phyloP scores from a whole-genome alignment of 92 coral and sea anemone species.

The Pocillopora meandrina region DNA sequence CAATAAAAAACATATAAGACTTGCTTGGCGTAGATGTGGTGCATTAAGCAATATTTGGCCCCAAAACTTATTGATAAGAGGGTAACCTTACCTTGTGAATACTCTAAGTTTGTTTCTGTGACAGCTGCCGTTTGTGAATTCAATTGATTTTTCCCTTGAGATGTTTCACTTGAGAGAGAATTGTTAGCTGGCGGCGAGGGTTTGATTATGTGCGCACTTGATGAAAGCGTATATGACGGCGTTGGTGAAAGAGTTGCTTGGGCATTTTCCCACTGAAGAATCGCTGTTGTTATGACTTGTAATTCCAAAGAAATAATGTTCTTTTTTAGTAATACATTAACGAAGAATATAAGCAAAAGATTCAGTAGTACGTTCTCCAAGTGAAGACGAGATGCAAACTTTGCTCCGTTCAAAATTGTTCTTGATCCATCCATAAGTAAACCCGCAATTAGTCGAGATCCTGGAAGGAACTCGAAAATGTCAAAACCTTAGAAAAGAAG shows the following conservation, averaged over 20 bases:
- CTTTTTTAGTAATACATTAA: slow-evolving; percentile 24
- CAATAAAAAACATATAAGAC: too few species aligned
- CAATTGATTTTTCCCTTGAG: not conserved
- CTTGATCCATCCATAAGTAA: slow-evolving; percentile 16
- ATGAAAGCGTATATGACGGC: not conserved
- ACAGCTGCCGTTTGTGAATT: not conserved
- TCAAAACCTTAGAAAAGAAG: not conserved
- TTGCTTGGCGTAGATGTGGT: too few species aligned
- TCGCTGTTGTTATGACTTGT: slow-evolving; percentile 27
- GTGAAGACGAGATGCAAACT: slow-evolving; percentile 18
- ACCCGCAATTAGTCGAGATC: not conserved
- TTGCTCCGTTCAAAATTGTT: slow-evolving; percentile 9
- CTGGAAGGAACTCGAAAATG: not conserved
- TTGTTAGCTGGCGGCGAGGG: slow-evolving; percentile 6
- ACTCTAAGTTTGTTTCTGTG: slow-evolving; percentile 6
- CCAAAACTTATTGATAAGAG: too few species aligned
- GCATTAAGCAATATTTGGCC: too few species aligned
- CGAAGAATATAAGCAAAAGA: slow-evolving; percentile 19
- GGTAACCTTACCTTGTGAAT: slow-evolving; percentile 20
- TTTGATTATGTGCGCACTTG: not conserved
- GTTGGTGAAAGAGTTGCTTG: slow-evolving; percentile 10
- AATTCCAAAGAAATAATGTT: slow-evolving; percentile 18
- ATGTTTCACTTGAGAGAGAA: not conserved
- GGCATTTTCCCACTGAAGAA: slow-evolving; percentile 23
- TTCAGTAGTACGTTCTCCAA: slow-evolving; percentile 16